These are phyloP conservation scores for Nothobranchius furzeri DNA, from an alignment of 2,113 vertebrate species.

Conservation along the genomic window DNA sequence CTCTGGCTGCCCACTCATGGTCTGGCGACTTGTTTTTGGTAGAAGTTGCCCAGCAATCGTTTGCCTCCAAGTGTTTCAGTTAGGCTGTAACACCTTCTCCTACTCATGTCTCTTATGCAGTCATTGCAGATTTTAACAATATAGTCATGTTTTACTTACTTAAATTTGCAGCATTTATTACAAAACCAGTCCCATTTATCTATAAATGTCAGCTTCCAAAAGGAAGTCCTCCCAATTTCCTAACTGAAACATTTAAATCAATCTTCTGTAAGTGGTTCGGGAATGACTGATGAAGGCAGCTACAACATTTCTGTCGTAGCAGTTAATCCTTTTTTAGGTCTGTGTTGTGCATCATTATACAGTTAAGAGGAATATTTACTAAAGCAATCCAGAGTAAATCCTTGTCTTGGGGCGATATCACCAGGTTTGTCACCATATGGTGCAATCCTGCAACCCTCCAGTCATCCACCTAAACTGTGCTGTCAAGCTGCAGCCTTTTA, in stretches of 20 bases:
- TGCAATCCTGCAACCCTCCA: slow-evolving; percentile 57
- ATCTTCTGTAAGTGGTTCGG: not conserved
- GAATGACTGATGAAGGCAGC: slow-evolving; percentile 11
- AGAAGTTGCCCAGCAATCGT: slow-evolving; percentile 9
- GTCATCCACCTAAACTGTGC: slow-evolving; percentile 67
- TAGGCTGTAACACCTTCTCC: slow-evolving; percentile 49
- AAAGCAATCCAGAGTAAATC: slow-evolving; percentile 71
- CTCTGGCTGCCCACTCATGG: slow-evolving; percentile 50
- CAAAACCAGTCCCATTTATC: too few relatives aligned
- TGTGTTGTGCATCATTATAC: slow-evolving; percentile 46
- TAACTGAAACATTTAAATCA: too few relatives aligned
- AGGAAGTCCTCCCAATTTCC: too few relatives aligned
- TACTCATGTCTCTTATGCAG: slow-evolving; percentile 55
- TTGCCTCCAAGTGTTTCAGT: slow-evolving; percentile 49
- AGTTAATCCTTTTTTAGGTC: slow-evolving; percentile 54
- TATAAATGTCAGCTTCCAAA: too few relatives aligned
- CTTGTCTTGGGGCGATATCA: slow-evolving; percentile 58
- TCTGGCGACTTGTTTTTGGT: slow-evolving; percentile 37
- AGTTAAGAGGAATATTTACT: slow-evolving; percentile 72
- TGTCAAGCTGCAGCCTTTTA: slow-evolving; percentile 59
- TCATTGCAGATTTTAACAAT: not conserved
- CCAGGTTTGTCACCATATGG: slow-evolving; percentile 76
- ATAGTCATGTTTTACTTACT: too few relatives aligned
- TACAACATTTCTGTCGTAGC: slow-evolving; percentile 46
- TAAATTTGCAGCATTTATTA: too few relatives aligned